Base-by-base conservation (phyloP, 2,797 vertebrate genomes). In the Sebastes iracundus region DNA sequence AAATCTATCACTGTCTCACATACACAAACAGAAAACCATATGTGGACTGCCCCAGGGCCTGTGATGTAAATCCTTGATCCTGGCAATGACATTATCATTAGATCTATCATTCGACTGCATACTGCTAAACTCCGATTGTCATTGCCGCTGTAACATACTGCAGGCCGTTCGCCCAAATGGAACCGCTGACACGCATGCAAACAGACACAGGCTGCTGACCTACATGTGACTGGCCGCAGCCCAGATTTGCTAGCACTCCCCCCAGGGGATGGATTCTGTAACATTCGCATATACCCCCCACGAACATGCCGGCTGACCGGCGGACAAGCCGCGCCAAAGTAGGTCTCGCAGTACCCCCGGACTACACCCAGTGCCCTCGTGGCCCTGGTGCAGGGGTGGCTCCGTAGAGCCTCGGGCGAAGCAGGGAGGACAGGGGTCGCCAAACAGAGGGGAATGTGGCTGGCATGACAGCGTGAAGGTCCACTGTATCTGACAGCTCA, bases 181-280 rank as follows among this genome's bases (percentile, higher is more conserved):
- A 92, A 86, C 76, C 55, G 82, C 71, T 80, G 52, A 87, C 88
- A 87, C 49, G 56, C 84, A 90, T 74, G 55, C 88, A 86, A 73
- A 86, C 63, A 87, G 80, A 89, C 87, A 87, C 89, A 87, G 88
- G 91, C 91, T 91, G 90, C 83, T 94, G 94, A 95, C 94, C 95
- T 96, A 95, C 90, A 96, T 96, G 93, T 90, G 86, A 94, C 91
- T 94, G 93, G 92, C 90, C 78, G 22, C 83, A 92, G 85, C 90
- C 94, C 93, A 94, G 89, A 93, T 95, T 90, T 75, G 81, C 87
- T 61, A 80, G 91, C 89, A 80, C 76, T 87, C 81, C 86, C 89
- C 94, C 88, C 72, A 64, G 87, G 93, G 95, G 87, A 87, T 83
- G 80, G 80, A 66, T 91, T 91, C 90, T 83, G 88, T 81, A 80